Base-by-base conservation (phyloP, 2,888 invertebrate species). In the Caenorhabditis panamensis region DNA sequence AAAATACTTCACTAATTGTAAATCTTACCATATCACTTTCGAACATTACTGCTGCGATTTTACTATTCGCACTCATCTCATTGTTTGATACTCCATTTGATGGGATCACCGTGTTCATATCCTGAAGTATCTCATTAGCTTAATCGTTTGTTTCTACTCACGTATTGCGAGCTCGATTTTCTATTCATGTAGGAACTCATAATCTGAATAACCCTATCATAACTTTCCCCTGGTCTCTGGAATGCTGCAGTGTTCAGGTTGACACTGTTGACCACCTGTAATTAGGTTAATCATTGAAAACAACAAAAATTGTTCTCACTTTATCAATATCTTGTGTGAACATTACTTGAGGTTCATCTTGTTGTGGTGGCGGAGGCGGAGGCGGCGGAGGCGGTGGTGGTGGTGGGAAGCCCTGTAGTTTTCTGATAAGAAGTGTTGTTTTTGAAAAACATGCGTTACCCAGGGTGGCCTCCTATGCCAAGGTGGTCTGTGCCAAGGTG, bases 231-330 rank as follows among this genome's bases (percentile, higher is more conserved):
- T 0, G 82, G 80, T 26, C 69, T 37, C 36, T 78, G 78, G 59
- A 84, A 86, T 3, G 82, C 83, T 0, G 78, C 69, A 0, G 79
- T 83, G 49, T 76, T 67, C 18, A 24, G 28, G 41, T 86, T 81
- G 0, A 86, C 77, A 68, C 73, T 79, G n/a, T 75, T 75, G 9
- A 86, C 83, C 16, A 83, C 72, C 85, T 85, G 53, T 63, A 79
- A 56, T 26, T 31, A 6, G 36, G 24, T 31, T n/a, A 51, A n/a
- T 69, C 31, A 13, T 13, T n/a, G n/a, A n/a, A n/a, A n/a, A n/a
- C n/a, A n/a, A n/a, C n/a, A n/a, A n/a, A n/a, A n/a, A n/a, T n/a
- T n/a, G n/a, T n/a, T n/a, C n/a, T n/a, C n/a, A 41, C 77, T 44
- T 77, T 77, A 41, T 76, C 76, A 56, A 81, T 72, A 28, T 76